These are phyloP conservation scores for Lates calcarifer DNA, from an alignment of 2,113 vertebrate species.

Conservation along the genomic window DNA sequence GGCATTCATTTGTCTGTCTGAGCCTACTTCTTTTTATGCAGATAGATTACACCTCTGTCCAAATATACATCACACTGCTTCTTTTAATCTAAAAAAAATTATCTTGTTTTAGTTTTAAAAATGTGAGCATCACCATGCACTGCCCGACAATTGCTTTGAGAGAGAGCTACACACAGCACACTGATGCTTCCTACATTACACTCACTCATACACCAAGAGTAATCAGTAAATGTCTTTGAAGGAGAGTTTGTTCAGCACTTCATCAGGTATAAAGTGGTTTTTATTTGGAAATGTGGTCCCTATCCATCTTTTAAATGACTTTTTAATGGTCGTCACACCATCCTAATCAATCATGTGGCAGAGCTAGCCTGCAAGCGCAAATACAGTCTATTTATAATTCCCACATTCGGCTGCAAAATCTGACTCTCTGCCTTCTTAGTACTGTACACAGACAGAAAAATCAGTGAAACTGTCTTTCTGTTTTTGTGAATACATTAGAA, in stretches of 20 bases:
- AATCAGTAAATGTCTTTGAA: constrained; percentile 84
- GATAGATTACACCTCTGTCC: constrained; percentile 6
- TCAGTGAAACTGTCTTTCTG: constrained; percentile 25
- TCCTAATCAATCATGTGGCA: constrained; percentile 85
- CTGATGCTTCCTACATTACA: constrained; percentile 62
- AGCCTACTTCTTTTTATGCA: background rate
- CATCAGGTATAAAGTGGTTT: constrained; percentile 87
- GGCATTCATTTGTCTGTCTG: background rate
- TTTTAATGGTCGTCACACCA: constrained; percentile 87
- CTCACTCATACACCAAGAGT: constrained; percentile 69
- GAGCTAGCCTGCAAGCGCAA: constrained; percentile 75
- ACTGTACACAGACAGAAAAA: constrained; percentile 46
- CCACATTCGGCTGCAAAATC: constrained; percentile 68
- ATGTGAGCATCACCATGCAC: constrained; percentile 4
- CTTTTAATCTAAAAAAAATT: constrained; percentile 28
- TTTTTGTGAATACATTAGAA: constrained; percentile 47
- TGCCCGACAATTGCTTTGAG: constrained; percentile 15
- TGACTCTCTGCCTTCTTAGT: constrained; percentile 40
- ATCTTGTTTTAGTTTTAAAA: constrained; percentile 27
- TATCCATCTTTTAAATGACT: constrained; percentile 89
- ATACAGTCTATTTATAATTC: constrained; percentile 80
- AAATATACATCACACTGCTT: constrained; percentile 18
- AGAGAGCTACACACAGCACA: constrained; percentile 35
- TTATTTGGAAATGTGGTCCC: constrained; percentile 86
- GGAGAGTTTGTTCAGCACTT: constrained; percentile 86